Percentiles rank a stretch among this genome's conserved stretches.
Conservation (phyloP, 2,113 vertebrate species). For the Natator depressus region DNA sequence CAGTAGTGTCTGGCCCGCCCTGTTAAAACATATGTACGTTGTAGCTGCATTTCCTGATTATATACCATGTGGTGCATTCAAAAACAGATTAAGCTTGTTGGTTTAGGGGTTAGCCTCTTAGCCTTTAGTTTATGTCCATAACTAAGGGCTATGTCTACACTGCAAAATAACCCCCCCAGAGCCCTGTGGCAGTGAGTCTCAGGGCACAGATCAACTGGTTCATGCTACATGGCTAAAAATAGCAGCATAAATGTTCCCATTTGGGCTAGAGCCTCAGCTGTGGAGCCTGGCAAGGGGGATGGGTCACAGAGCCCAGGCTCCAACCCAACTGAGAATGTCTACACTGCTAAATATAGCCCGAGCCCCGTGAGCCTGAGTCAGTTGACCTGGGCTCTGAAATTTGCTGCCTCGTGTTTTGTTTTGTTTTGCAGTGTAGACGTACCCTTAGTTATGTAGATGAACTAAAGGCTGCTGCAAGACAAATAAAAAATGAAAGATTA, state of each 20-base stretch:
- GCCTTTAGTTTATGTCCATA: neutral
- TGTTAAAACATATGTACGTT: neutral
- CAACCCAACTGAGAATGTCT: neutral
- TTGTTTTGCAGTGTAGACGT: neutral
- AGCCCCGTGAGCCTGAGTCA: neutral
- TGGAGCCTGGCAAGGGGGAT: neutral
- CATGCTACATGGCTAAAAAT: neutral
- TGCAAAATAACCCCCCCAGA: neutral
- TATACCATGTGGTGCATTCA: fast-evolving
- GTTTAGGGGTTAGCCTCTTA: neutral
- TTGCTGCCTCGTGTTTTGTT: neutral
- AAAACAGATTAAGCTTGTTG: neutral
- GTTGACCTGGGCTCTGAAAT: neutral
- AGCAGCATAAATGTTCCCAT: neutral
- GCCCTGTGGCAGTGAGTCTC: neutral
- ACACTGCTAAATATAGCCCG: neutral
- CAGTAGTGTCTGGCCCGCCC: neutral
- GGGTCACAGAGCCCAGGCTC: neutral
- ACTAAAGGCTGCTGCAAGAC: conserved; percentile 1
- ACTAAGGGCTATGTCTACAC: neutral
- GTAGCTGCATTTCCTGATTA: neutral
- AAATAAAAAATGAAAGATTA: neutral
- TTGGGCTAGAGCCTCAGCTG: neutral
- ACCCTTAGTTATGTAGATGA: neutral
- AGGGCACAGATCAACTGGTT: neutral